Percentiles rank a stretch among this genome's conserved stretches.
These are phyloP conservation scores for Colletes collaris DNA, from an alignment of 2,888 invertebrate genomes.

Conservation along the genomic window DNA sequence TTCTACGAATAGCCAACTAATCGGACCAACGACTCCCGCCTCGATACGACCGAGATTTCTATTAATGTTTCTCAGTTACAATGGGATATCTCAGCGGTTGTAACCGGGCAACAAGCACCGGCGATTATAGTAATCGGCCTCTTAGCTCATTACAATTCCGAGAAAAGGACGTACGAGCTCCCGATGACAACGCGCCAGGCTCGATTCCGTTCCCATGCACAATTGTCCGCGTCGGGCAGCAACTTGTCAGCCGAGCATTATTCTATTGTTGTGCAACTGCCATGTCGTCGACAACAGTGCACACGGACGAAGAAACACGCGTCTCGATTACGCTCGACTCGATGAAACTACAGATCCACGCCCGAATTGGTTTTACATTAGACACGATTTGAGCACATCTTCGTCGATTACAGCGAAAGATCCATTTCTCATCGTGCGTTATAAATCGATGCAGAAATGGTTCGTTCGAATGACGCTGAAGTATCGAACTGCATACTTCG, in stretches of 20 bases:
- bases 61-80: conserved; percentile 39
- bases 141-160: conserved; percentile 58
- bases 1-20: no score
- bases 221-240: conserved; percentile 33
- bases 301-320: conserved; percentile 24
- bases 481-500: no score
- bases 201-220: conserved; percentile 33
- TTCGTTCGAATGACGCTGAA: no score
- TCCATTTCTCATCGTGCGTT: no score
- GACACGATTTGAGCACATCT: no score
- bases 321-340: neutral
- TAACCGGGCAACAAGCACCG: conserved; percentile 45
- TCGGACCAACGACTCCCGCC: neutral
- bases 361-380: no score
- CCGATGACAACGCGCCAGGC: conserved; percentile 50
- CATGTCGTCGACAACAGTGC: neutral
- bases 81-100: conserved; percentile 34
- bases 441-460: no score
- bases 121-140: conserved; percentile 56
- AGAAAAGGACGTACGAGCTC: conserved; percentile 53
- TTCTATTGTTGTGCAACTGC: conserved; percentile 25
- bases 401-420: no score
- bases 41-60: neutral
- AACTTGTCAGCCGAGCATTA: conserved; percentile 44
- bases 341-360: no score